These are phyloP conservation scores for Xerus inauris DNA, from an alignment of 2,113 vertebrate genomes.

Conservation along the genomic window DNA sequence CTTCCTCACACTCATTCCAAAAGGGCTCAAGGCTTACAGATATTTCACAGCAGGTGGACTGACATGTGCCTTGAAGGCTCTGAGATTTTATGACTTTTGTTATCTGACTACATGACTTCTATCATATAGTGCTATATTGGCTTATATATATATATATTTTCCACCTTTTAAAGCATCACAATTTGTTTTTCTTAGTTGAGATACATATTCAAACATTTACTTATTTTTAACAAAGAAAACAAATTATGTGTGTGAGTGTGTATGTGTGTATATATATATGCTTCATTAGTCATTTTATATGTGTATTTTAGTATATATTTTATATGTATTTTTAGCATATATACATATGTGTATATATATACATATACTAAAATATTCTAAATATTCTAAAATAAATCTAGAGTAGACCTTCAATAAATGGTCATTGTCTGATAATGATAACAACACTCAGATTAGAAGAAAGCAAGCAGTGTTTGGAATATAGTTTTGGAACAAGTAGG, in stretches of 20 bases:
- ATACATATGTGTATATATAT: neutral
- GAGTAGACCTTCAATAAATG: neutral
- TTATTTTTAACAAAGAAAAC: neutral
- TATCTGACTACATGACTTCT: neutral
- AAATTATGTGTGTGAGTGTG: neutral
- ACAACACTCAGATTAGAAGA: neutral
- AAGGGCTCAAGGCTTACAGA: neutral
- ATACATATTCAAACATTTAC: neutral
- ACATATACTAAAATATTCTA: no score
- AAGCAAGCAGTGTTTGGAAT: neutral
- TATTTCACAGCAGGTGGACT: neutral
- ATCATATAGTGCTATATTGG: neutral
- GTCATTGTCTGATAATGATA: neutral
- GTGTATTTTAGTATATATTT: neutral
- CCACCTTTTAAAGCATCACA: neutral
- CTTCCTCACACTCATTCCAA: neutral
- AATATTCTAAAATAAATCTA: neutral
- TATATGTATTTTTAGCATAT: neutral
- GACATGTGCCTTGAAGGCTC: neutral
- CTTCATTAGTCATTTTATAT: neutral
- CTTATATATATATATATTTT: neutral
- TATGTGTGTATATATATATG: neutral
- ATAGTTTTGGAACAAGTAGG: neutral
- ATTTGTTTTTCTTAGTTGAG: slow-evolving; percentile 9
- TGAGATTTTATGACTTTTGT: neutral